Conservation (phyloP, 1,140 invertebrate genomes). For the Hestina assimilis region DNA sequence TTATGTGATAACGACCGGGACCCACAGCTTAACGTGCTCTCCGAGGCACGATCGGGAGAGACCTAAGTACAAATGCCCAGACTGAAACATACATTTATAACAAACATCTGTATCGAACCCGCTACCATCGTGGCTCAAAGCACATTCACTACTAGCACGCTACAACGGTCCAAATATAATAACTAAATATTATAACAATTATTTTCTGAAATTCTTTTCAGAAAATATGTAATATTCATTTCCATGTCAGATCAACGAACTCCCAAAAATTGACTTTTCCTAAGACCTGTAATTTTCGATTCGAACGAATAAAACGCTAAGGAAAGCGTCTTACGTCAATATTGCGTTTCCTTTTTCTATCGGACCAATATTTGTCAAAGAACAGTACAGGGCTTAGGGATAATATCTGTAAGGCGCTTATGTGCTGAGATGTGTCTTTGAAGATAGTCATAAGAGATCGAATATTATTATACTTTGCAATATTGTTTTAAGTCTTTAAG, state of each 20-base stretch:
- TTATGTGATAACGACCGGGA: too few species aligned
- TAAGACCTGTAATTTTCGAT: not conserved
- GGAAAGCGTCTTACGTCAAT: conserved; percentile 6
- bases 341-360: conserved; percentile 6
- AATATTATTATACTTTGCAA: not conserved
- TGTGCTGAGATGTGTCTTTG: not conserved
- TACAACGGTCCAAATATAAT: too few species aligned
- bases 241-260: not conserved
- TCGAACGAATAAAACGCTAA: not conserved
- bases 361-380: conserved; percentile 14
- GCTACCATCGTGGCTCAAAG: too few species aligned
- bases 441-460: not conserved
- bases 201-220: not conserved
- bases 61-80: too few species aligned
- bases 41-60: too few species aligned
- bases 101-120: too few species aligned
- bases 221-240: not conserved
- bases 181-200: not conserved
- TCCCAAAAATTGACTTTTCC: not conserved
- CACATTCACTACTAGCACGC: too few species aligned
- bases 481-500: not conserved
- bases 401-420: conserved; percentile 17
- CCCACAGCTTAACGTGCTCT: too few species aligned
- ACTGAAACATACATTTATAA: too few species aligned
- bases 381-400: not conserved